Evolutionary conservation across 2,888 invertebrate genomes (phyloP), one percentile per base, ranked within the genome.

Genomic region (Thecocarcelia acutangulata): DNA sequence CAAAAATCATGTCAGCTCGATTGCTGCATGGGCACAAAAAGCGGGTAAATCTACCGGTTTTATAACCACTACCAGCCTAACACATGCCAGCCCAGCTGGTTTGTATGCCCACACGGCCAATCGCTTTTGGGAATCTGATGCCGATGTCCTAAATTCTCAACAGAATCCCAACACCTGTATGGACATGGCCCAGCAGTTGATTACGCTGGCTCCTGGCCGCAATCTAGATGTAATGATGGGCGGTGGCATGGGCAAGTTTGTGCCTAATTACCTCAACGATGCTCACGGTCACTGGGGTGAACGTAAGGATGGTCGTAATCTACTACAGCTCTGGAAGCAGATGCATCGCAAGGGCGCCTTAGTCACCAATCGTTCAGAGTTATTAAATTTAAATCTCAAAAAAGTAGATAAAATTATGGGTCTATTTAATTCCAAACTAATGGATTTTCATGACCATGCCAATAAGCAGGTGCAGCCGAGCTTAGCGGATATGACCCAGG

Each of bases 181-280:
- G 63, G 96, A 96, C 85, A 96, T 96, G 78, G 96, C 95, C 0
- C 92, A 92, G 37, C 96, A 96, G 86, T 91, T 96, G 15, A 90
- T 96, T 1, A 92, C 92, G 54, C 91, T 92, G 13, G 92, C 92
- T 44, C 94, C 95, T 42, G 96, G 96, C 0, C 91, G 91, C 58
- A 92, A 94, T 78, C 93, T 95, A n/a, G 94, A 95, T 90, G 94
- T 96, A 0, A 93, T 96, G 72, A 91, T 96, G 87, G 96, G 96
- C 0, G 96, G 96, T 6, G 96, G 96, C 1, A 91, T 94, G 37
- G 90, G 91, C 0, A 93, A 94, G 85, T 93, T 96, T 84, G 87
- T 94, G 1, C 94, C 94, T 0, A 93, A 92, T n/a, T 88, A 91
- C 6, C 86, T 85, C 0, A 92, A 91, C 0, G 90, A 91, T 1